Evolutionary conservation across 2,113 vertebrate genomes (phyloP).

Genomic region (Chloropsis cyanopogon): DNA sequence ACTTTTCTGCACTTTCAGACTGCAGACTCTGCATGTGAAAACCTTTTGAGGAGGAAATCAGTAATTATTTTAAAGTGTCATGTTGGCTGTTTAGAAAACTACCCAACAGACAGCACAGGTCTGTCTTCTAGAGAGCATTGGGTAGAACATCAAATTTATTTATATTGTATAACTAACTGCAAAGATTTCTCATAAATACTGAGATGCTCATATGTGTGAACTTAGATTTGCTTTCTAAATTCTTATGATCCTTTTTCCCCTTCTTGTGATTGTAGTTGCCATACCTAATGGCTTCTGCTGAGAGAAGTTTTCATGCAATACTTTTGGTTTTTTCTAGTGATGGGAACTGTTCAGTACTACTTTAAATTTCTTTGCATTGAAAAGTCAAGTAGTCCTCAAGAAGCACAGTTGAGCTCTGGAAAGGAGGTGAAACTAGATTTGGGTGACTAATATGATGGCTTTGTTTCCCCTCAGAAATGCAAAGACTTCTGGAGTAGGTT

Average conservation of each 20-base stretch:
- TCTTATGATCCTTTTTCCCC: background rate
- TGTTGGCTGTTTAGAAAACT: slow-evolving; percentile 40
- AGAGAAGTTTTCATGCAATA: slow-evolving; percentile 44
- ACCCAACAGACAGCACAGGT: background rate
- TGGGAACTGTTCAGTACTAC: slow-evolving; percentile 35
- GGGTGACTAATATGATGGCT: background rate
- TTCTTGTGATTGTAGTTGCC: slow-evolving; percentile 10
- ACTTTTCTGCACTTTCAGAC: slow-evolving; percentile 55
- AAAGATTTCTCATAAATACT: slow-evolving; percentile 6
- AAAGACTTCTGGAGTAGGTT: slow-evolving; percentile 1
- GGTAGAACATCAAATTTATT: slow-evolving; percentile 13
- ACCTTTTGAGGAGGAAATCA: slow-evolving; percentile 35
- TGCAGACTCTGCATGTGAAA: slow-evolving; percentile 59
- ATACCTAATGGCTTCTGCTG: background rate
- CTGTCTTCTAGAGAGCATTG: background rate
- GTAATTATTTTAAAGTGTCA: slow-evolving; percentile 14
- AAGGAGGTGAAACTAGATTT: slow-evolving; percentile 56
- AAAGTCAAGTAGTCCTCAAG: slow-evolving; percentile 58
- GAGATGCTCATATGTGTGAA: background rate
- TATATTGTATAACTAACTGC: background rate
- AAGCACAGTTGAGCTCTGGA: slow-evolving; percentile 58
- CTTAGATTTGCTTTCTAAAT: slow-evolving; percentile 20
- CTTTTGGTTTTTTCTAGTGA: background rate
- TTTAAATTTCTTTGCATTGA: slow-evolving; percentile 42
- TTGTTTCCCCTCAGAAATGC: slow-evolving; percentile 43